Evolutionary conservation across 2,113 vertebrate species (phyloP).

Genomic region (Sphaerodactylus townsendi): DNA sequence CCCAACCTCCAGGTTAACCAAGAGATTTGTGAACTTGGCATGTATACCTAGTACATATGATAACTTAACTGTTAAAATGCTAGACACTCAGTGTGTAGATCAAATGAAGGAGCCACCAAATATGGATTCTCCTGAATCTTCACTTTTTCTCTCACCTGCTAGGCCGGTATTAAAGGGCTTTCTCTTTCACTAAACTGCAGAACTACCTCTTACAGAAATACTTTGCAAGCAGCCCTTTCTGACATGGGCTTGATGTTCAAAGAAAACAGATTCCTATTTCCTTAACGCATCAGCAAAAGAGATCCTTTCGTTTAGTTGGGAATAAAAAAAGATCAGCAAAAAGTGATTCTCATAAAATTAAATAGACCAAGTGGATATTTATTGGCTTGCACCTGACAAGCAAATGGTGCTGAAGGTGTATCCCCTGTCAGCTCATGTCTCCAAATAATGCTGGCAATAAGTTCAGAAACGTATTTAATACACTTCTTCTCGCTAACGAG

Average conservation of each 20-base stretch:
- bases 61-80: background rate
- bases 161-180: too few relatives aligned
- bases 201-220: constrained; percentile 9
- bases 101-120: background rate
- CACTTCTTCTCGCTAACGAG: constrained; percentile 62
- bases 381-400: constrained; percentile 42
- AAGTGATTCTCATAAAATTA: constrained; percentile 54
- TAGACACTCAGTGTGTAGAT: constrained; percentile 5
- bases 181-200: too few relatives aligned
- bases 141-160: too few relatives aligned
- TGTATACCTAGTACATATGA: background rate
- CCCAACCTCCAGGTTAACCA: too few relatives aligned
- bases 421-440: constrained; percentile 37
- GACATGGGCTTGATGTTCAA: constrained; percentile 39
- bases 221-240: constrained; percentile 36
- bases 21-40: too few relatives aligned
- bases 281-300: constrained; percentile 57
- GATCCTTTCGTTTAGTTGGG: constrained; percentile 51
- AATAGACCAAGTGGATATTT: constrained; percentile 44
- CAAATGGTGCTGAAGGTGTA: constrained; percentile 43
- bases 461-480: constrained; percentile 51
- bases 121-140: background rate
- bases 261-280: constrained; percentile 43
- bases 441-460: constrained; percentile 8
- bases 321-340: constrained; percentile 55